Evolutionary conservation across 2,113 vertebrate genomes (phyloP).

Genomic region (Anser brachyrhynchus): DNA sequence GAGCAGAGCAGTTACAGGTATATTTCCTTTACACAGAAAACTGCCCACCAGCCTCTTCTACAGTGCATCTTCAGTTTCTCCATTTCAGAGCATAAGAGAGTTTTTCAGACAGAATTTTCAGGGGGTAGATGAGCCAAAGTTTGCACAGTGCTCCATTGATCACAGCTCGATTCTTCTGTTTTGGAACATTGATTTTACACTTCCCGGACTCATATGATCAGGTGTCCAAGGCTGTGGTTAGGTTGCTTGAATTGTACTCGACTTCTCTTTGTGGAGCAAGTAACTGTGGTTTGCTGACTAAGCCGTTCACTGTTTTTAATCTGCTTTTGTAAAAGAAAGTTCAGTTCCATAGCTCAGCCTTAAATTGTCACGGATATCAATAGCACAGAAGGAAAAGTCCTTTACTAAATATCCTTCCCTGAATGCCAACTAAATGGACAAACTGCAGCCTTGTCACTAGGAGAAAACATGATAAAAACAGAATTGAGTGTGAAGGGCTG

Average conservation of each 20-base stretch:
- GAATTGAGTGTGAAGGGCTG: neutral
- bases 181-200: constrained; percentile 41
- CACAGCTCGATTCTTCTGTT: neutral
- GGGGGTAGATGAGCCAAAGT: neutral
- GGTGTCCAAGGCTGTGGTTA: constrained; percentile 39
- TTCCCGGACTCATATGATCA: constrained; percentile 21
- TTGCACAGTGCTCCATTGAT: constrained; percentile 38
- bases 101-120: constrained; percentile 22
- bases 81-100: neutral
- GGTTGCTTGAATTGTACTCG: neutral
- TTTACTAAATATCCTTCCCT: constrained; percentile 10
- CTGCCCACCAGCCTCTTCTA: neutral
- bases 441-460: neutral
- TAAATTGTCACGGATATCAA: neutral
- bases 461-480: neutral
- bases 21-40: neutral
- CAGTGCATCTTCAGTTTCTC: neutral
- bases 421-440: constrained; percentile 8
- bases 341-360: constrained; percentile 20
- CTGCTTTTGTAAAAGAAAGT: constrained; percentile 46
- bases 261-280: neutral
- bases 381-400: neutral
- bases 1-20: neutral
- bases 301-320: constrained; percentile 13
- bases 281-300: constrained; percentile 56